Base-by-base conservation (phyloP, 2,113 vertebrate genomes). In the Sander vitreus region DNA sequence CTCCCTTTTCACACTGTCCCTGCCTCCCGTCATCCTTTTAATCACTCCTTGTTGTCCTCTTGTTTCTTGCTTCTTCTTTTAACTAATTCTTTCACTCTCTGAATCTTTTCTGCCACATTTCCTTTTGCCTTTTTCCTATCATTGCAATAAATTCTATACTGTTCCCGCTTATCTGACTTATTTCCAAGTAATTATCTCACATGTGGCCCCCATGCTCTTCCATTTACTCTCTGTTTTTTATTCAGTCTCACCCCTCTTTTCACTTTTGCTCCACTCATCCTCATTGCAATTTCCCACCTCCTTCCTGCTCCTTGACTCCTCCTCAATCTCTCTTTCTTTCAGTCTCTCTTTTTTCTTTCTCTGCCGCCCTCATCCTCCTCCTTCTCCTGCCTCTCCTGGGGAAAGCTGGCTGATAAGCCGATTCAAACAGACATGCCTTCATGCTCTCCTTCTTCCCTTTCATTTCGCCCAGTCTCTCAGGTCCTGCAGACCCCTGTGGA, bases 351-450 rank as follows among this genome's bases (percentile, higher is more conserved):
- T 43, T 84, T 43, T n/a, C 55, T 80, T 57, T 65, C 45, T 51
- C 67, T 67, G 30, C 23, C 18, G 8, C 73, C 72, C 33, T 59
- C 58, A 0, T 76, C 50, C 76, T 76, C 70, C 25, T 30, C 33
- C 83, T 23, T 57, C 73, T 47, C 19, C 66, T 0, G 14, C 69
- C 79, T 87, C 74, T 77, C 84, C 62, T 1, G 80, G 58, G 75
- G 57, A 48, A 88, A 69, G 74, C 71, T 36, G 15, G 62, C 63
- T 43, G 89, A 89, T 83, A 89, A 89, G 87, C 79, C 15, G 3
- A 50, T 85, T 80, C 1, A 36, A 84, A 59, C 10, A 8, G 73
- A 80, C 83, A 85, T 59, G 72, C 58, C 77, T 85, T 79, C 76
- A 67, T 33, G 78, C 79, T 85, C 78, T 74, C 68, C 74, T 77